A percentile compares a stretch with the other conserved stretches of the same genome.
phyloP scores from a whole-genome alignment of 2,888 invertebrate genomes.

The Caenorhabditis zanzibari region DNA sequence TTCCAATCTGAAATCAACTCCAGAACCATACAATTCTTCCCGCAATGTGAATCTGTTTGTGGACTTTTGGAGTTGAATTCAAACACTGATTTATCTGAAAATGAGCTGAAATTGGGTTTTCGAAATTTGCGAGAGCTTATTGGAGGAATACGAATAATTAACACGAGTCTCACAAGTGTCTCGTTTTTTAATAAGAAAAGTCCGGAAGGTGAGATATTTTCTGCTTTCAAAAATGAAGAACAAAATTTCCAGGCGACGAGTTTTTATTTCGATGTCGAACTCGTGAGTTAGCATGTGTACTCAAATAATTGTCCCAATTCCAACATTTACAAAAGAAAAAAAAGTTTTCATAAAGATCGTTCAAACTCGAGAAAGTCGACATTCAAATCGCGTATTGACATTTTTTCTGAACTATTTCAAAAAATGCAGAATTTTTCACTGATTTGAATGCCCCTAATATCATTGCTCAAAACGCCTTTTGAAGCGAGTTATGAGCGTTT shows the following conservation, averaged over 20 bases:
- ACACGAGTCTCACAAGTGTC: not conserved
- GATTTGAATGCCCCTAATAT: too few relatives aligned
- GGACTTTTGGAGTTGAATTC: conserved; percentile 13
- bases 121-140: not conserved
- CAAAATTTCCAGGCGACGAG: not conserved
- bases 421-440: too few relatives aligned
- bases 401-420: too few relatives aligned
- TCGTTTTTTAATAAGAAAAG: not conserved
- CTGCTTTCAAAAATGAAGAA: not conserved
- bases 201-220: not conserved
- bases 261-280: not conserved
- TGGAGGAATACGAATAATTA: conserved; percentile 15
- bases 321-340: too few relatives aligned
- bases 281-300: too few relatives aligned
- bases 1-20: conserved; percentile 1
- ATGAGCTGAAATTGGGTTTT: not conserved
- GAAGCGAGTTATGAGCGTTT: too few relatives aligned
- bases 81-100: conserved; percentile 16
- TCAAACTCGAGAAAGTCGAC: too few relatives aligned
- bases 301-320: too few relatives aligned
- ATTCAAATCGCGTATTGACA: too few relatives aligned
- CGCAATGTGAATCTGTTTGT: conserved; percentile 15
- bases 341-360: too few relatives aligned
- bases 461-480: too few relatives aligned
- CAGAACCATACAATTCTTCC: conserved; percentile 12